These are phyloP conservation scores for Copsychus sechellarum DNA, from an alignment of 2,113 vertebrate species.

Conservation along the genomic window DNA sequence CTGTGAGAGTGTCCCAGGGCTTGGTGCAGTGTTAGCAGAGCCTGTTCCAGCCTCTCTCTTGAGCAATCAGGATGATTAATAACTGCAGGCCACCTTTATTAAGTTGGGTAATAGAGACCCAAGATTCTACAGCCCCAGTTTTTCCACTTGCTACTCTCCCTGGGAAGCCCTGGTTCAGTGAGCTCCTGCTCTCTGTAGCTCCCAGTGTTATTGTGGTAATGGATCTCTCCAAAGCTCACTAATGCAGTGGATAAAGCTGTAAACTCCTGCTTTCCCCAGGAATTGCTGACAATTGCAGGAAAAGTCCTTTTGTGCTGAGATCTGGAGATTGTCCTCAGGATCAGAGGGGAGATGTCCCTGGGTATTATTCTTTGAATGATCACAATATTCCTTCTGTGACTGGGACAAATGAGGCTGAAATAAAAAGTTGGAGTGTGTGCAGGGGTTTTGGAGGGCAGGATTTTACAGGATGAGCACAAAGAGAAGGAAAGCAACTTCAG, in stretches of 20 bases:
- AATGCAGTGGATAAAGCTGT: background rate
- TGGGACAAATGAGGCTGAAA: background rate
- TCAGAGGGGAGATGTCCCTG: background rate
- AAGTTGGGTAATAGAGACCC: background rate
- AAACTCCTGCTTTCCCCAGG: background rate
- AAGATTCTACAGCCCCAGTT: background rate
- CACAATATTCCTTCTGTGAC: background rate
- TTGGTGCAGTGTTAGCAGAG: background rate
- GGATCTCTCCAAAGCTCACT: background rate
- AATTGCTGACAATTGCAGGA: constrained; percentile 27
- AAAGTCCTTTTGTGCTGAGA: background rate
- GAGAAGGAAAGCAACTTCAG: background rate
- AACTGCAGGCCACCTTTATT: background rate
- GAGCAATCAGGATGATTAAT: background rate
- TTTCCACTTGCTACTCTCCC: background rate
- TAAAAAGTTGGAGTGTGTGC: background rate
- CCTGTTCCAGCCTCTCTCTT: background rate
- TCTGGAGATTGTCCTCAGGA: background rate
- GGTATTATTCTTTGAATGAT: background rate
- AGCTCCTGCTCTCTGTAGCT: background rate
- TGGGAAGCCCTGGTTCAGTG: background rate
- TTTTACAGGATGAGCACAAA: background rate
- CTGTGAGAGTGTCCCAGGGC: background rate
- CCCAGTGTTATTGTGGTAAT: accelerated
- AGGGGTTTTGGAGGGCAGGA: background rate